Evolutionary conservation across 2,888 invertebrate genomes (phyloP).

Genomic region (Polydrusus tereticollis): DNA sequence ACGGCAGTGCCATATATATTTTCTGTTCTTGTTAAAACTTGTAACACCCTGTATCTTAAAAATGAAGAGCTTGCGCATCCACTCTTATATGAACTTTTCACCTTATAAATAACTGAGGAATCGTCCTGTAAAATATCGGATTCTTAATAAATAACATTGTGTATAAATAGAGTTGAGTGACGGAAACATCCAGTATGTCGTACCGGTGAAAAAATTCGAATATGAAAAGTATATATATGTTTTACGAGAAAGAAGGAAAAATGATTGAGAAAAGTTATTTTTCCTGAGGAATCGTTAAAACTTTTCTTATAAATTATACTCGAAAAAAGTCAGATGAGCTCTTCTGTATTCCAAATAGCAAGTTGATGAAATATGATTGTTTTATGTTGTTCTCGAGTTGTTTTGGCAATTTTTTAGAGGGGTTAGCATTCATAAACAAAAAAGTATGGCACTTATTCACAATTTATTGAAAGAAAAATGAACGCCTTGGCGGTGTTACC

Average conservation of each 20-base stretch:
- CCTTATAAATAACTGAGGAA: too few relatives aligned
- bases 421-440: slow-evolving; percentile 7
- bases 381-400: slow-evolving; percentile 25
- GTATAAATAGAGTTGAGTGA: too few relatives aligned
- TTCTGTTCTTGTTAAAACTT: too few relatives aligned
- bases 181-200: too few relatives aligned
- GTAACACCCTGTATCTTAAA: too few relatives aligned
- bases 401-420: slow-evolving; percentile 19
- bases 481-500: too few relatives aligned
- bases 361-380: slow-evolving; percentile 35
- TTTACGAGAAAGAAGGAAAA: not conserved
- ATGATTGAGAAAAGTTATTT: slow-evolving; percentile 20
- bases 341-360: slow-evolving; percentile 25
- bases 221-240: slow-evolving; percentile 1
- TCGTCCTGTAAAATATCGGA: too few relatives aligned
- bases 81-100: too few relatives aligned
- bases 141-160: too few relatives aligned
- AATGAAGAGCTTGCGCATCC: too few relatives aligned
- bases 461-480: slow-evolving; percentile 6
- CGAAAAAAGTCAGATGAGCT: slow-evolving; percentile 26
- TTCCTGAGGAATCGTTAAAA: slow-evolving; percentile 31
- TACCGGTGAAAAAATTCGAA: not conserved
- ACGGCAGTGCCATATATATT: too few relatives aligned
- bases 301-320: slow-evolving; percentile 36
- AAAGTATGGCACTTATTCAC: slow-evolving; percentile 3